Evolutionary conservation across 1,140 invertebrate genomes (phyloP).

Genomic region (Diachasmimorpha longicaudata): DNA sequence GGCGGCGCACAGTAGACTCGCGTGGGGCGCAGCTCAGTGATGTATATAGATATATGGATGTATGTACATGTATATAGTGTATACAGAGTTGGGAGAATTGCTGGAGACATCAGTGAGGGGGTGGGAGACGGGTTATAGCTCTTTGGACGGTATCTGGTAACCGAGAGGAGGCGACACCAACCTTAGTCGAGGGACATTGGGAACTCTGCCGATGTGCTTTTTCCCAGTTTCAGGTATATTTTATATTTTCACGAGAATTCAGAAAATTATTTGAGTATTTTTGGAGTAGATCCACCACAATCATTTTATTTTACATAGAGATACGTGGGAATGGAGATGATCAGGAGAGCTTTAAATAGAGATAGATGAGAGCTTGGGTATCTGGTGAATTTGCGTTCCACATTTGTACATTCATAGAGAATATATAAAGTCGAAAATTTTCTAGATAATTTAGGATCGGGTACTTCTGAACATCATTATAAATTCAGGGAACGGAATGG

Average conservation of each 20-base stretch:
- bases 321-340: background rate
- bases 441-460: background rate
- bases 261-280: background rate
- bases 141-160: background rate
- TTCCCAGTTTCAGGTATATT: background rate
- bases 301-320: background rate
- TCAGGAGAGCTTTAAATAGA: background rate
- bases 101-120: background rate
- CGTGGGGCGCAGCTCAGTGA: slow-evolving; percentile 16
- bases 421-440: background rate
- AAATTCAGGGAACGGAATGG: background rate
- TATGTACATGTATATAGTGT: slow-evolving; percentile 20
- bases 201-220: slow-evolving; percentile 1
- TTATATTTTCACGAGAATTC: background rate
- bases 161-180: slow-evolving; percentile 11
- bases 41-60: slow-evolving; percentile 17
- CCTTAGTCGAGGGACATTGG: background rate
- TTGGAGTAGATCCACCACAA: background rate
- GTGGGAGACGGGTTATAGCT: background rate
- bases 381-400: background rate
- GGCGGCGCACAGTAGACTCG: slow-evolving; percentile 40
- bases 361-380: background rate
- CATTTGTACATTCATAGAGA: background rate
- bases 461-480: background rate
- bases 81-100: slow-evolving; percentile 25